Base-by-base conservation (phyloP, 2,797 vertebrate species). In the Pantherophis vulpinus region DNA sequence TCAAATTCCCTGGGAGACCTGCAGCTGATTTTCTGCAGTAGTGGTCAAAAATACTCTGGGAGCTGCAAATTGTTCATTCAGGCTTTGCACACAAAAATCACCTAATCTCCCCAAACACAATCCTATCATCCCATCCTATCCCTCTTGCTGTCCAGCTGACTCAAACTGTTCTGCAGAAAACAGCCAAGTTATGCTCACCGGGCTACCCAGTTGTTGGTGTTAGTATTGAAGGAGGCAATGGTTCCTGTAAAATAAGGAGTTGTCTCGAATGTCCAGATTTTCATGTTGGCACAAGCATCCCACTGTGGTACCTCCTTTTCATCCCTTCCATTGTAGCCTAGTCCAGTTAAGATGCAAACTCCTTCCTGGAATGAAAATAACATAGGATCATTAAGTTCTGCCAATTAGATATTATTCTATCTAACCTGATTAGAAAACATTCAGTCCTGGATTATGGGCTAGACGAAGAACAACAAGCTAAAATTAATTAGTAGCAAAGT, bases 231-330 rank as follows among this genome's bases (percentile, higher is more conserved):
- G 37, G 99, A 99, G 16, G 98, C 94, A 42, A 99, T 99, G 93
- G 99, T 99, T 95, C 99, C 99, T 1, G 97, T 98, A 95, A 99
- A 99, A 32, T 98, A 98, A 0, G 99, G 99, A 0, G 98, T 99
- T 63, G 99, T 99, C 97, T 99, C 99, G 87, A 98, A 99, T 61
- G 98, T 96, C 99, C 99, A 99, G 96, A 99, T 98, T 96, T 98
- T 99, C 98, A 99, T 99, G 94, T 99, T 99, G 94, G 99, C 99
- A 93, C 99, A 99, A 92, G 99, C 98, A 1, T 99, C 97, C 99
- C 99, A 99, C 93, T 95, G 96, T 58, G 97, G 97, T 54, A 97
- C 95, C 20, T 98, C 98, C 0, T 96, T 96, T 32, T 98, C 94
- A 16, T 98, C 98, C 1, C 95, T 97, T 2, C 98, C 99, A 5